Conservation (phyloP, 2,797 vertebrate species). For the Acanthis flammea region DNA sequence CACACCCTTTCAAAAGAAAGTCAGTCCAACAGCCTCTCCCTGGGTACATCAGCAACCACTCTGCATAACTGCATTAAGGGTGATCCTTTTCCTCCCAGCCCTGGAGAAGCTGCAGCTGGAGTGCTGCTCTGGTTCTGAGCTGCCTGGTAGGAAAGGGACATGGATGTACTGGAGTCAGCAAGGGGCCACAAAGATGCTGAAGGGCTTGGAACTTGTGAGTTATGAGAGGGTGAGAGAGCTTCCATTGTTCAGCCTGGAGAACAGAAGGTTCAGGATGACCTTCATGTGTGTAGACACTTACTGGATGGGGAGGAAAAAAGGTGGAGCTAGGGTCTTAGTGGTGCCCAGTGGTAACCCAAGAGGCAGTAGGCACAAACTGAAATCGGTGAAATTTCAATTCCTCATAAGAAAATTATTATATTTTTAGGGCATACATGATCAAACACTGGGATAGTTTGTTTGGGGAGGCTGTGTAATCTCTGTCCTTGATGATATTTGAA, state of each 20-base stretch:
- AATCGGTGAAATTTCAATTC: neutral
- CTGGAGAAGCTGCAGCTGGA: neutral
- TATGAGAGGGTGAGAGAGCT: fast-evolving
- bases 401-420: neutral
- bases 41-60: neutral
- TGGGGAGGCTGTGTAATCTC: neutral
- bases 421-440: neutral
- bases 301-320: neutral
- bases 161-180: neutral
- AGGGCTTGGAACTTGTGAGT: neutral
- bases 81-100: neutral
- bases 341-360: neutral
- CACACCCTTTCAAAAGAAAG: neutral
- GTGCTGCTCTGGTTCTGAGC: neutral
- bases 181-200: neutral
- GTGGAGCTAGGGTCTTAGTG: neutral
- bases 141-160: neutral
- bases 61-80: neutral
- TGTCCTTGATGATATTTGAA: neutral
- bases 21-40: neutral
- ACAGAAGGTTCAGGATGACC: neutral
- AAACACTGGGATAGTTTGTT: neutral
- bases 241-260: neutral
- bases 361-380: neutral
- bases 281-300: neutral